phyloP scores from a whole-genome alignment of 2,797 vertebrate species.

The Rhodeus uyekii region DNA sequence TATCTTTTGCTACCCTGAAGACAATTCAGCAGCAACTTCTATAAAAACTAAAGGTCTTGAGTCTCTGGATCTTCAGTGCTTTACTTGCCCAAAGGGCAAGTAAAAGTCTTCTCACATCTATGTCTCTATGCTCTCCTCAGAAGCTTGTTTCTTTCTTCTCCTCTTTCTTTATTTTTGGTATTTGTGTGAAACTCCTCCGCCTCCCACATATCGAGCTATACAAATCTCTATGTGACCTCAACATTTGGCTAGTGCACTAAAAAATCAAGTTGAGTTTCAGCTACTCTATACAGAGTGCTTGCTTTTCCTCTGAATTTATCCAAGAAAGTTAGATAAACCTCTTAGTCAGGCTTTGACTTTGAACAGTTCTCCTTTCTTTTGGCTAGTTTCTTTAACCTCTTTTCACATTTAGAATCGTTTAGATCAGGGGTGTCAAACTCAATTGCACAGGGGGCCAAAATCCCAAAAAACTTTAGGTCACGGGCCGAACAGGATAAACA shows the following conservation, averaged over 20 bases:
- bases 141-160: slow-evolving; percentile 14
- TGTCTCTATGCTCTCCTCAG: slow-evolving; percentile 1
- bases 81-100: slow-evolving; percentile 38
- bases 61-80: neutral
- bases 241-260: slow-evolving; percentile 14
- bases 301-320: slow-evolving; percentile 5
- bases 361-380: neutral
- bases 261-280: neutral
- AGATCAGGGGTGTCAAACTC: no score
- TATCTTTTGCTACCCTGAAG: neutral
- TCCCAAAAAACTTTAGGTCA: no score
- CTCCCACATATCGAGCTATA: slow-evolving; percentile 41
- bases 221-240: slow-evolving; percentile 19
- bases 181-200: slow-evolving; percentile 32
- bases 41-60: slow-evolving; percentile 12
- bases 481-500: no score
- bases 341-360: neutral
- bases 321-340: slow-evolving; percentile 18
- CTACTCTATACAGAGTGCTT: neutral
- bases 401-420: no score
- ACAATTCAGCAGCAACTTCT: slow-evolving; percentile 7
- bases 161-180: slow-evolving; percentile 30
- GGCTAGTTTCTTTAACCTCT: neutral
- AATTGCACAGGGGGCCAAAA: no score
- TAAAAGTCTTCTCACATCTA: slow-evolving; percentile 25